Conservation (phyloP, 2,113 vertebrate genomes). For the Sula dactylatra region DNA sequence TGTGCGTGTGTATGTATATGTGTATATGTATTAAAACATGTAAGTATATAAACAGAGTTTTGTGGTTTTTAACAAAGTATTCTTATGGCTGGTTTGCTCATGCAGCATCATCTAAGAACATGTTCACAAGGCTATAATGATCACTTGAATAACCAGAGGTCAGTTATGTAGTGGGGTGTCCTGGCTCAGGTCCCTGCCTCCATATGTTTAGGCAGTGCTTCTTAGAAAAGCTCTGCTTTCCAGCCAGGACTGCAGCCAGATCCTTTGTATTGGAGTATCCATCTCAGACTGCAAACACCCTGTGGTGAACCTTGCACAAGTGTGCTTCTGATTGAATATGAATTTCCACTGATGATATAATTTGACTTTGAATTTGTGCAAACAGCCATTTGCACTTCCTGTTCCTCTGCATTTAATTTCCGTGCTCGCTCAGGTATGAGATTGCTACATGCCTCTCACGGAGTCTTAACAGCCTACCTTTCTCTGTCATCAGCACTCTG, state of each 20-base stretch:
- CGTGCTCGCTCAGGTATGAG: not conserved
- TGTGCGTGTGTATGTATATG: not conserved
- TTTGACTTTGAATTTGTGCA: slow-evolving; percentile 5
- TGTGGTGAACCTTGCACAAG: not conserved
- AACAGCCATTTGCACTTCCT: not conserved
- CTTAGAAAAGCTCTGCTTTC: not conserved
- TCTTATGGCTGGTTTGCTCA: not conserved
- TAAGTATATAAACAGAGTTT: not conserved
- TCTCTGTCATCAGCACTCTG: not conserved
- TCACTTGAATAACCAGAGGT: not conserved
- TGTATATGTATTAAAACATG: too few relatives aligned
- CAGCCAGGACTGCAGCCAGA: not conserved
- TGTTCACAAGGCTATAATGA: not conserved
- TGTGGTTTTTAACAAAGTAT: not conserved
- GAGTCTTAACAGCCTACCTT: not conserved
- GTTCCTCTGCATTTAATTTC: not conserved
- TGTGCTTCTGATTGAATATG: not conserved
- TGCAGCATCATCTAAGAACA: not conserved
- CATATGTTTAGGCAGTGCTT: not conserved
- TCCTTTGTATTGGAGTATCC: not conserved
- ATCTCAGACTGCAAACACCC: not conserved
- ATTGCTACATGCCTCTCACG: not conserved
- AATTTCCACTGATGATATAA: not conserved
- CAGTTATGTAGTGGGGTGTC: not conserved
- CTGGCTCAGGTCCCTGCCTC: not conserved